Conservation (phyloP, 2,888 invertebrate species). For the Lepidocyrtinus sp. region DNA sequence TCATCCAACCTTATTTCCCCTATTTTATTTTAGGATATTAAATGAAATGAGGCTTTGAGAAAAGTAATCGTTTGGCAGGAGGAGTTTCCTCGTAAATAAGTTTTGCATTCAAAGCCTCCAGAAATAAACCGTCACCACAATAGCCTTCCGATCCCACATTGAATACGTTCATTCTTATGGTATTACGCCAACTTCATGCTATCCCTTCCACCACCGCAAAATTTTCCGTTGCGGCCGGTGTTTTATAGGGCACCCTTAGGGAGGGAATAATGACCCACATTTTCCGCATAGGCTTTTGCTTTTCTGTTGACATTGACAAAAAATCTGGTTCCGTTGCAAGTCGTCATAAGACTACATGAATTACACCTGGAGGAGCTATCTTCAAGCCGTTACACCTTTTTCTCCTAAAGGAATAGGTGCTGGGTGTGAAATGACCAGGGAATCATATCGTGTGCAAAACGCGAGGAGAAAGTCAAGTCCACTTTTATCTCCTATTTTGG, state of each 20-base stretch:
- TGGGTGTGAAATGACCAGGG: not conserved
- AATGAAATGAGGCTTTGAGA: no score
- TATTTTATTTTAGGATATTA: no score
- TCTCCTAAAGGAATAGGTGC: not conserved
- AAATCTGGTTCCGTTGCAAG: not conserved
- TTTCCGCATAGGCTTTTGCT: not conserved
- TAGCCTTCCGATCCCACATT: not conserved
- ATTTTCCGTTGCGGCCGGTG: no score
- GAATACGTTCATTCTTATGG: not conserved
- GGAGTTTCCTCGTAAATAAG: not conserved
- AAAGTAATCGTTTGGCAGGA: not conserved
- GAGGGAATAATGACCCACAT: no score
- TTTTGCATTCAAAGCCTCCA: not conserved
- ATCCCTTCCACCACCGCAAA: no score
- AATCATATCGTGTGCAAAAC: not conserved
- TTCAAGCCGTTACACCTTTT: not conserved
- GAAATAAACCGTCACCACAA: not conserved
- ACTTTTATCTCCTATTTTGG: not conserved
- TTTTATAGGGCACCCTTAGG: no score
- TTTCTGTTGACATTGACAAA: not conserved
- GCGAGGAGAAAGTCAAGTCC: not conserved
- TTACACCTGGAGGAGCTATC: not conserved
- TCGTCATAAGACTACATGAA: not conserved
- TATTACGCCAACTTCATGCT: no score
- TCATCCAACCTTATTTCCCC: no score